Conservation (phyloP, 2,113 vertebrate genomes). For the Hyperoodon ampullatus region DNA sequence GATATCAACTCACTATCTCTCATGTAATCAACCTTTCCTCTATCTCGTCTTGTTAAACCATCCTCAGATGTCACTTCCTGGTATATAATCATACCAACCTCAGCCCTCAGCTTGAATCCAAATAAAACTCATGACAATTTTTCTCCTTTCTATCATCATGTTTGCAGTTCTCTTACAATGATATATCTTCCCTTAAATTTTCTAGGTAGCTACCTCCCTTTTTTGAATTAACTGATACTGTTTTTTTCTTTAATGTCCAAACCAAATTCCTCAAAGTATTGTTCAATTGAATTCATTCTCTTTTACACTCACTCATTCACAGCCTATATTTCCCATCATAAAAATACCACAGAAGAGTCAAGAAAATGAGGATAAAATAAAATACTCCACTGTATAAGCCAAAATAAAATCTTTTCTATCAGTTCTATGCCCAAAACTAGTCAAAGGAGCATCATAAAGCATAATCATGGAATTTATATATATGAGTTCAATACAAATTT, state of each 20-base stretch:
- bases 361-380: not conserved
- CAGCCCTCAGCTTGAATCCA: not conserved
- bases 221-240: not conserved
- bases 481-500: not conserved
- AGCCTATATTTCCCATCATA: not conserved
- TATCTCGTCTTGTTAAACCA: rapidly evolving
- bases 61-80: not conserved
- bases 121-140: not conserved
- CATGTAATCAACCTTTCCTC: not conserved
- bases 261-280: not conserved
- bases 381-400: not conserved
- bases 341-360: not conserved
- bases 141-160: not conserved
- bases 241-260: not conserved
- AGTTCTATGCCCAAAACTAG: not conserved
- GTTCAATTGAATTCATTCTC: not conserved
- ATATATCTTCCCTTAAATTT: not conserved
- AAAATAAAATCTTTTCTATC: not conserved
- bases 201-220: not conserved
- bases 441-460: not conserved
- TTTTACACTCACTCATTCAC: not conserved
- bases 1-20: not conserved
- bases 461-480: not conserved
- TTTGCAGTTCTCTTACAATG: not conserved
- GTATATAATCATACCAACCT: not conserved